phyloP scores from a whole-genome alignment of 2,797 vertebrate species.

The Ceryle rudis region DNA sequence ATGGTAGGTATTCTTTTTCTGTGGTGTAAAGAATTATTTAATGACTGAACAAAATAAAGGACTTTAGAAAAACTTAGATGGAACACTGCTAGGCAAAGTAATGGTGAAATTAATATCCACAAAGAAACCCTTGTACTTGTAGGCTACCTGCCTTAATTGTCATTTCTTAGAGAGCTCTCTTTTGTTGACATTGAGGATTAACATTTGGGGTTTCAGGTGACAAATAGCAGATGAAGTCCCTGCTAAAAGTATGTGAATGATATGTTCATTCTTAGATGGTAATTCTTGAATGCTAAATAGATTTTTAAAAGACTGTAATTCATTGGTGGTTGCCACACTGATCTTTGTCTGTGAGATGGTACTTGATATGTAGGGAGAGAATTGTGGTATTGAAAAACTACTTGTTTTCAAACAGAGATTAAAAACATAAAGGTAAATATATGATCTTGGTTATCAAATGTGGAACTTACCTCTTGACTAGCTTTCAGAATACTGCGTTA shows the following conservation, averaged over 20 bases:
- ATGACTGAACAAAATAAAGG: neutral
- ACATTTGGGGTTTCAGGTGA: neutral
- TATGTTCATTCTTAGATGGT: neutral
- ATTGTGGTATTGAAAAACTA: neutral
- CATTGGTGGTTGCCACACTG: neutral
- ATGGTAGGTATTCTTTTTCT: slow-evolving; percentile 84
- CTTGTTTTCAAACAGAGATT: neutral
- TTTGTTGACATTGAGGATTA: neutral
- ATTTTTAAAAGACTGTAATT: neutral
- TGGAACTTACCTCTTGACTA: neutral
- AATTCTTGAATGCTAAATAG: neutral
- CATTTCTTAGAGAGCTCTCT: neutral
- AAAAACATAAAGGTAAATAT: neutral
- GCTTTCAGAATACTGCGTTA: rapidly evolving
- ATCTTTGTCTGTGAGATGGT: neutral
- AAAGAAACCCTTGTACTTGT: neutral
- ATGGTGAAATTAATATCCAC: neutral
- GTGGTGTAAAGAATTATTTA: neutral
- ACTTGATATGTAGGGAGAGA: neutral
- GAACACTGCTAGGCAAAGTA: neutral
- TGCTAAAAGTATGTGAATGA: neutral
- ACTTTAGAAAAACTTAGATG: neutral
- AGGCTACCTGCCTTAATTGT: neutral
- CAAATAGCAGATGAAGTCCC: neutral
- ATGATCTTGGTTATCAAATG: neutral